phyloP scores from a whole-genome alignment of 2,888 invertebrate genomes.

The Patella ulyssiponensis region DNA sequence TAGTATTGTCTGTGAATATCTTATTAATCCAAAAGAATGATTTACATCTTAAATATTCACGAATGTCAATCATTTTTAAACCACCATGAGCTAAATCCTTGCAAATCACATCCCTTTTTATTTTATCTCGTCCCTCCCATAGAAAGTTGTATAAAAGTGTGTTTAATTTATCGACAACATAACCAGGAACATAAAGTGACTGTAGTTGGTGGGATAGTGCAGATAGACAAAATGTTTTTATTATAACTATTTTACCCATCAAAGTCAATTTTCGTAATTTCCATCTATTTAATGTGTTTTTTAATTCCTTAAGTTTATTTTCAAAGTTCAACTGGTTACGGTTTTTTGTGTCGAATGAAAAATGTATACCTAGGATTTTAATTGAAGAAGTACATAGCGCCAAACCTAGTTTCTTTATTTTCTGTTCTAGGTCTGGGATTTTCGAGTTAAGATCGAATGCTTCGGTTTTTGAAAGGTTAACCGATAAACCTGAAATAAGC shows the following conservation, averaged over 20 bases:
- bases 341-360: neutral
- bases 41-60: too few species aligned
- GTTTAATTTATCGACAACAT: neutral
- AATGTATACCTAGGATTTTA: neutral
- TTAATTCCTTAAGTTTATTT: neutral
- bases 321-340: neutral
- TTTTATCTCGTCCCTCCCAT: neutral
- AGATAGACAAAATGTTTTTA: neutral
- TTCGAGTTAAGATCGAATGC: neutral
- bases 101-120: neutral
- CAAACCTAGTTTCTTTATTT: neutral
- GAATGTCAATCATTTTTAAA: too few species aligned
- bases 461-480: neutral
- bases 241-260: neutral
- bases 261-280: neutral
- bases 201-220: neutral
- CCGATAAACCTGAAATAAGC: neutral
- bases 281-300: neutral
- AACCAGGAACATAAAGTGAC: neutral
- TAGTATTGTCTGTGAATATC: too few species aligned
- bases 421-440: neutral
- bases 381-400: neutral
- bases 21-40: too few species aligned
- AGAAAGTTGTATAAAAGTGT: neutral
- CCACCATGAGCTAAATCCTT: too few species aligned